Percentiles rank a stretch among this genome's conserved stretches.
phyloP scores from a whole-genome alignment of 2,113 vertebrate species.

The Fukomys damarensis region DNA sequence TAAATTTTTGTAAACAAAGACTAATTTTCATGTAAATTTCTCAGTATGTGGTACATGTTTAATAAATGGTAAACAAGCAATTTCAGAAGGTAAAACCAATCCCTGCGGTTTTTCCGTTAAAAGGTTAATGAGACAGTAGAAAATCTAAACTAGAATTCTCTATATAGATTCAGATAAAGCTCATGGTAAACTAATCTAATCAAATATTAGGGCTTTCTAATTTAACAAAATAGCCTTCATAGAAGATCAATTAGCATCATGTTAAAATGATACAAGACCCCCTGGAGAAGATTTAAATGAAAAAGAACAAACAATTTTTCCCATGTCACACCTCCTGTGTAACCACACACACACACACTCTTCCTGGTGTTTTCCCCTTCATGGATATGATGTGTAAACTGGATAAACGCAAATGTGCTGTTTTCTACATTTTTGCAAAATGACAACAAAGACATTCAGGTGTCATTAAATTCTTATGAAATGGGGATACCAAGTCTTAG shows the following conservation, averaged over 20 bases:
- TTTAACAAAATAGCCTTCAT: conserved; percentile 56
- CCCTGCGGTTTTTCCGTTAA: conserved; percentile 68
- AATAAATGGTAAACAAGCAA: conserved; percentile 68
- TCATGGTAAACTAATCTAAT: conserved; percentile 61
- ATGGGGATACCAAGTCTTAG: not conserved
- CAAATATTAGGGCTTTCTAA: conserved; percentile 53
- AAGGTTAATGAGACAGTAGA: conserved; percentile 73
- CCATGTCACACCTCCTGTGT: conserved; percentile 23
- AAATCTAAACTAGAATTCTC: conserved; percentile 62
- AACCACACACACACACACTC: not conserved
- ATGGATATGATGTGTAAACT: not conserved
- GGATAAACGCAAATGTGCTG: not conserved
- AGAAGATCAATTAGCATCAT: conserved; percentile 47
- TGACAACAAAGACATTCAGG: not conserved
- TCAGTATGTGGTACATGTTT: conserved; percentile 54
- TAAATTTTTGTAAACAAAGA: conserved; percentile 54
- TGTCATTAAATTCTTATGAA: conserved; percentile 3
- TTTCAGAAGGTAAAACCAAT: conserved; percentile 64
- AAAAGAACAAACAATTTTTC: conserved; percentile 44
- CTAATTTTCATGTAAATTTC: conserved; percentile 65
- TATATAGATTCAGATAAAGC: conserved; percentile 37
- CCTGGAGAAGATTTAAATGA: conserved; percentile 65
- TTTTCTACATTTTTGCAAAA: not conserved
- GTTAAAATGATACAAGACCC: conserved; percentile 54
- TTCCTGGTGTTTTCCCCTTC: not conserved